Evolutionary conservation across 1,140 invertebrate genomes (phyloP).

Genomic region (Drosophila repleta): DNA sequence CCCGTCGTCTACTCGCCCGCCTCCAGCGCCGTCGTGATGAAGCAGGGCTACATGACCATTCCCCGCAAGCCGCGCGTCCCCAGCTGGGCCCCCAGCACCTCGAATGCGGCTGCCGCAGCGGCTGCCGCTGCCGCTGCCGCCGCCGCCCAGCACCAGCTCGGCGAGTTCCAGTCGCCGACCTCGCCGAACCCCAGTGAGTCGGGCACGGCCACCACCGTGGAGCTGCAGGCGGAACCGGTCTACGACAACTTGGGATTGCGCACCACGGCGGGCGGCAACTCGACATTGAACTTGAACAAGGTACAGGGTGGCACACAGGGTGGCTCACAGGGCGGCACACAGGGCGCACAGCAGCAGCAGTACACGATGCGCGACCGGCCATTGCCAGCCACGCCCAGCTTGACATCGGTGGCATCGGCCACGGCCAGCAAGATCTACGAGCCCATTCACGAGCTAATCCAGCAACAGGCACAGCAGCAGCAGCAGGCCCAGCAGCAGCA

Average conservation of each 20-base stretch:
- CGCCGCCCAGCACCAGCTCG: conserved; percentile 50
- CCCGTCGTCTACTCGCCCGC: conserved; percentile 85
- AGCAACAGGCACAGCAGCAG: conserved; percentile 57
- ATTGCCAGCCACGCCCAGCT: conserved; percentile 86
- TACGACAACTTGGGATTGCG: conserved; percentile 93
- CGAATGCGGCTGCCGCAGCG: conserved; percentile 82
- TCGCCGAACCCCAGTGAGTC: conserved; percentile 84
- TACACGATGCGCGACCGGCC: conserved; percentile 86
- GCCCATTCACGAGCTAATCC: conserved; percentile 79
- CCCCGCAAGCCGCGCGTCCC: conserved; percentile 91
- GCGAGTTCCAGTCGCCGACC: conserved; percentile 83
- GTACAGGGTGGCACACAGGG: conserved; percentile 55
- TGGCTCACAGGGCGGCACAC: conserved; percentile 52
- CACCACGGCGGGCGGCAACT: conserved; percentile 94
- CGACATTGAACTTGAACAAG: conserved; percentile 90
- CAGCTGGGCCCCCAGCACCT: conserved; percentile 90
- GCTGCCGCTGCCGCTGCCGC: conserved; percentile 83
- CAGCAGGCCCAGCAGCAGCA: conserved; percentile 43
- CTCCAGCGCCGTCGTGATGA: conserved; percentile 85
- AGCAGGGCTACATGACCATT: conserved; percentile 93
- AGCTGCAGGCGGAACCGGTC: conserved; percentile 87
- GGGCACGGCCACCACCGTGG: conserved; percentile 85
- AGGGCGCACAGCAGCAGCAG: conserved; percentile 81
- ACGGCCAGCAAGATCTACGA: conserved; percentile 75
- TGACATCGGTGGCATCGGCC: conserved; percentile 85